These are phyloP conservation scores for Siniperca chuatsi DNA, from an alignment of 2,113 vertebrate species.

Conservation along the genomic window DNA sequence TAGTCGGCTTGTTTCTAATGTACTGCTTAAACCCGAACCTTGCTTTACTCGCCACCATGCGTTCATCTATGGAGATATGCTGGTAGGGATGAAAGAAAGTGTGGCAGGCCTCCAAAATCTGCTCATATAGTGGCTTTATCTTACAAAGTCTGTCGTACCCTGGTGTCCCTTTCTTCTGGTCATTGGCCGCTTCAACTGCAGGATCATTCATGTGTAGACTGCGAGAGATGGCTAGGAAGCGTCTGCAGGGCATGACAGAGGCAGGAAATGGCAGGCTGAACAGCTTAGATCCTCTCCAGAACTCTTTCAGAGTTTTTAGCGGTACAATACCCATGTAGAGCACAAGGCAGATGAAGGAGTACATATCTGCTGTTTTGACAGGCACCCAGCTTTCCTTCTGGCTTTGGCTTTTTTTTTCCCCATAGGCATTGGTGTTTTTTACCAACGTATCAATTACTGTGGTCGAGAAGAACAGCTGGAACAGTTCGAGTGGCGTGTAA, in stretches of 20 bases:
- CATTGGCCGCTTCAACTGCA: conserved; percentile 51
- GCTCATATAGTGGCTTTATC: conserved; percentile 70
- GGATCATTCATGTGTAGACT: conserved; percentile 68
- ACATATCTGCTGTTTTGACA: conserved; percentile 64
- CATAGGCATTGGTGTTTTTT: conserved; percentile 66
- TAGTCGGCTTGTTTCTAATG: conserved; percentile 67
- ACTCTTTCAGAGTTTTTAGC: conserved; percentile 67
- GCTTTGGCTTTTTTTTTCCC: conserved; percentile 43
- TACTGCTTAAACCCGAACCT: conserved; percentile 67
- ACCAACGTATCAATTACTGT: conserved; percentile 63
- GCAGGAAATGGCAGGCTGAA: conserved; percentile 69
- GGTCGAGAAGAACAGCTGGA: conserved; percentile 70
- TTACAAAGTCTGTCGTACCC: conserved; percentile 70
- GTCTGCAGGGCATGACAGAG: conserved; percentile 63
- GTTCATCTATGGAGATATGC: conserved; percentile 73
- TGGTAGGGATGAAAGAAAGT: conserved; percentile 72
- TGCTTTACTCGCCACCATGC: conserved; percentile 74
- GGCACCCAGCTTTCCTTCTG: conserved; percentile 50
- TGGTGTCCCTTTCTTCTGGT: conserved; percentile 64
- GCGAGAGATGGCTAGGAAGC: conserved; percentile 58
- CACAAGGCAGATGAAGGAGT: conserved; percentile 66
- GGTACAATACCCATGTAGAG: conserved; percentile 73
- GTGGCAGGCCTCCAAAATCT: conserved; percentile 70
- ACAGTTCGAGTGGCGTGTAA: conserved; percentile 72
- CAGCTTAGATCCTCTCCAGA: conserved; percentile 64